phyloP scores from a whole-genome alignment of 1,140 invertebrate genomes.

The Elysia chlorotica region DNA sequence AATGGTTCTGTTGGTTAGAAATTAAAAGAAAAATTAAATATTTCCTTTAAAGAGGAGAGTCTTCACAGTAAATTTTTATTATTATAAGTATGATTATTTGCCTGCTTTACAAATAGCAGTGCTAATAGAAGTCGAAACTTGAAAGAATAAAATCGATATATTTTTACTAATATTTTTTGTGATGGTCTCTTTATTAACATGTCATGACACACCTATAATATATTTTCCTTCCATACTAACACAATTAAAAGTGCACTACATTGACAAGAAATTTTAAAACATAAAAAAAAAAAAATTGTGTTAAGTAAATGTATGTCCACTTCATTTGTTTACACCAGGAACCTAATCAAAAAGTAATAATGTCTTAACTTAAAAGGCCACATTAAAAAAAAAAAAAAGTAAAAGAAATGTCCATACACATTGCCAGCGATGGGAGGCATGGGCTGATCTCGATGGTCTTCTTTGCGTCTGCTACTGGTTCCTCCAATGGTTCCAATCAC shows the following conservation, averaged over 20 bases:
- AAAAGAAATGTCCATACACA: conserved; percentile 3
- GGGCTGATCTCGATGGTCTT: conserved; percentile 1
- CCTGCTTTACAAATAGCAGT: no score
- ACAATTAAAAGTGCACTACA: background rate
- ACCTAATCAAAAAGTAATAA: no score
- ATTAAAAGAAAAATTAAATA: background rate
- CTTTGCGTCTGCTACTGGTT: conserved; percentile 4
- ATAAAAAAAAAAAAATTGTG: background rate
- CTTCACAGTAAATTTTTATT: background rate
- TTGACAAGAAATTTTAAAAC: background rate
- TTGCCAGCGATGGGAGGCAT: background rate
- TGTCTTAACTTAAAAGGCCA: background rate
- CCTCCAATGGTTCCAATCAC: conserved; percentile 15
- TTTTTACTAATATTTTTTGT: background rate
- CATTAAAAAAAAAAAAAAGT: background rate
- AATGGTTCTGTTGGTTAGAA: conserved; percentile 11
- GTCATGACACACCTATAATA: background rate
- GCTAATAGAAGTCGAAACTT: background rate
- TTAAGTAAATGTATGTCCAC: no score
- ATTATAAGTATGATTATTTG: no score
- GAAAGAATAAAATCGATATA: background rate
- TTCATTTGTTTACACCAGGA: no score
- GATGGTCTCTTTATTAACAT: background rate
- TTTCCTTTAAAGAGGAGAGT: no score
- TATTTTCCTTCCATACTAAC: background rate